phyloP scores from a whole-genome alignment of 1,140 invertebrate genomes.

The Odontomachus brunneus region DNA sequence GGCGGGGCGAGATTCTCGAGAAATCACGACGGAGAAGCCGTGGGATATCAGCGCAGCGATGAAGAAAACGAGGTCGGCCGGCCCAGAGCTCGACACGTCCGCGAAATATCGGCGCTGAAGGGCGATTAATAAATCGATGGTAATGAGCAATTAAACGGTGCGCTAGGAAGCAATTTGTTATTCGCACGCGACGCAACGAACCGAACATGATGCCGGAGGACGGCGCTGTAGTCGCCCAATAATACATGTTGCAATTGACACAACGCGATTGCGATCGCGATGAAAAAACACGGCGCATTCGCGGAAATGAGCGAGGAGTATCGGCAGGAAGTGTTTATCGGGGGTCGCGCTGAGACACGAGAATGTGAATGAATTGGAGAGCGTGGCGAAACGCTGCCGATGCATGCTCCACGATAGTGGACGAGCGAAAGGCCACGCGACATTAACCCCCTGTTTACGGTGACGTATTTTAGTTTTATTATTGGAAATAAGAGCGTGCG shows the following conservation, averaged over 20 bases:
- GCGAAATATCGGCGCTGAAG: not conserved
- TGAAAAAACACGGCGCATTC: slow-evolving; percentile 20
- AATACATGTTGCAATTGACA: not conserved
- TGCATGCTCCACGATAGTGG: slow-evolving; percentile 7
- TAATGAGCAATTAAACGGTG: slow-evolving; percentile 54
- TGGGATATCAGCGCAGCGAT: not conserved
- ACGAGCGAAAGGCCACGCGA: slow-evolving; percentile 17
- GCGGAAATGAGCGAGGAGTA: slow-evolving; percentile 18
- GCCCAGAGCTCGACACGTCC: too few species aligned
- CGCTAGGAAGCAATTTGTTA: slow-evolving; percentile 44
- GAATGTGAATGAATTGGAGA: slow-evolving; percentile 20
- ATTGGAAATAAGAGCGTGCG: not conserved
- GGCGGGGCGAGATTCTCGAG: slow-evolving; percentile 2
- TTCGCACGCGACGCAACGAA: slow-evolving; percentile 53
- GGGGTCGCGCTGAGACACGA: slow-evolving; percentile 5
- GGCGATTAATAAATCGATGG: slow-evolving; percentile 48
- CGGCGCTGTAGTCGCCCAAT: slow-evolving; percentile 5
- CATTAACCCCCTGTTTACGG: slow-evolving; percentile 1
- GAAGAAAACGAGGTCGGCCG: not conserved
- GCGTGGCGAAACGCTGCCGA: slow-evolving; percentile 8
- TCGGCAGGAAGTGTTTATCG: slow-evolving; percentile 31
- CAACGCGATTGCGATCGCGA: not conserved
- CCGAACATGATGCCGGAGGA: slow-evolving; percentile 32
- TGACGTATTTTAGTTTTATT: not conserved
- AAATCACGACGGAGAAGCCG: not conserved